phyloP scores from a whole-genome alignment of 2,888 invertebrate species.

The Amphipoea oculea region DNA sequence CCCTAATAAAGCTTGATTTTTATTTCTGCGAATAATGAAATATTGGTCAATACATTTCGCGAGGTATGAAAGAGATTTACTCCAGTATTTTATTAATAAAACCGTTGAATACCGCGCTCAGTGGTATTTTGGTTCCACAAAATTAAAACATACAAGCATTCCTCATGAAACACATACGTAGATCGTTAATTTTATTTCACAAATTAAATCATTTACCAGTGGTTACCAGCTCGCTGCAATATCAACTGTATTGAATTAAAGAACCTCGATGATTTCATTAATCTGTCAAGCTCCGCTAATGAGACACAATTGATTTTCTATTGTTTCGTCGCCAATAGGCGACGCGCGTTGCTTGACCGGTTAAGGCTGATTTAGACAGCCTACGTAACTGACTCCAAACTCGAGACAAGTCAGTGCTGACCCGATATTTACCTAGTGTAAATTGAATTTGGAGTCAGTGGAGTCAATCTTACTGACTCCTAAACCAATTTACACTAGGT shows the following conservation, averaged over 20 bases:
- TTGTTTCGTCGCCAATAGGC: too few species aligned
- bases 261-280: not conserved
- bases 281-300: too few species aligned
- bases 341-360: too few species aligned
- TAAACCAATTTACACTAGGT: too few species aligned
- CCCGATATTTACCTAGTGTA: too few species aligned
- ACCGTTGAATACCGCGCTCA: not conserved
- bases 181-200: not conserved
- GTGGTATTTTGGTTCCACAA: not conserved
- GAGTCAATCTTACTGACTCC: too few species aligned
- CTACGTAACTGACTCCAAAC: too few species aligned
- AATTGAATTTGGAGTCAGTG: too few species aligned
- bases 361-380: too few species aligned
- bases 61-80: conserved; percentile 3
- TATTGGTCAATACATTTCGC: not conserved
- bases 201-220: not conserved
- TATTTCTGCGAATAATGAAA: not conserved
- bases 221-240: too few species aligned
- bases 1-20: not conserved
- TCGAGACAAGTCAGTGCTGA: too few species aligned
- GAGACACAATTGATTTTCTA: too few species aligned
- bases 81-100: conserved; percentile 5
- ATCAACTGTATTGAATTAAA: not conserved
- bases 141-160: not conserved
- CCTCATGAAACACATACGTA: not conserved